These are phyloP conservation scores for Neosalanx taihuensis DNA, from an alignment of 2,797 vertebrate genomes.

Conservation along the genomic window DNA sequence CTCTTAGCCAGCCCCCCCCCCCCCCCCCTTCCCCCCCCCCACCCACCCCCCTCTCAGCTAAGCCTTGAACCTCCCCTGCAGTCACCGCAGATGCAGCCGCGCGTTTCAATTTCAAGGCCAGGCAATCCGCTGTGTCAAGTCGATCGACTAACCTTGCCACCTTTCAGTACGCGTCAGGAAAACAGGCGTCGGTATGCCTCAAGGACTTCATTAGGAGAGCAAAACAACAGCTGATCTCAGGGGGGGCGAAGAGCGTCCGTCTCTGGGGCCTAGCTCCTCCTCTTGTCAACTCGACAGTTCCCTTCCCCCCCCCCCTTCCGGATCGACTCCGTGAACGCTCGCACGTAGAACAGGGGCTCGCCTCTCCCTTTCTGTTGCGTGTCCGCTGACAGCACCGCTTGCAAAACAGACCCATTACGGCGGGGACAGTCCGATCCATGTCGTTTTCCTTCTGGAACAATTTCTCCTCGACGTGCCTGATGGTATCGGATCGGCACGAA, in stretches of 20 bases:
- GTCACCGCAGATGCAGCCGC: no score
- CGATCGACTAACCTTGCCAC: neutral
- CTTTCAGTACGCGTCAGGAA: conserved; percentile 27
- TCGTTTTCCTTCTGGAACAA: no score
- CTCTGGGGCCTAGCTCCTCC: conserved; percentile 26
- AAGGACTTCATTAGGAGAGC: conserved; percentile 50
- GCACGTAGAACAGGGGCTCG: neutral
- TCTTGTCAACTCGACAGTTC: conserved; percentile 2
- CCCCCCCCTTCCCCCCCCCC: no score
- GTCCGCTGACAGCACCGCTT: neutral
- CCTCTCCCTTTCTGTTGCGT: neutral
- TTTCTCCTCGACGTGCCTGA: no score
- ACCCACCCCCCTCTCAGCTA: no score
- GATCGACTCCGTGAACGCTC: neutral
- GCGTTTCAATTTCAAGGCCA: neutral
- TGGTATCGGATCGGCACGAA: no score
- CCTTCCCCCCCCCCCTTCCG: neutral
- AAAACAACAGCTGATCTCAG: conserved; percentile 49
- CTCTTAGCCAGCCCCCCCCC: no score
- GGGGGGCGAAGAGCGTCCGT: conserved; percentile 21
- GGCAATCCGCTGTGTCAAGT: neutral
- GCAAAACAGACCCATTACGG: neutral
- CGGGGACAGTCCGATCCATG: no score
- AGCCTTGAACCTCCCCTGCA: no score
- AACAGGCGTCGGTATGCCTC: conserved; percentile 40